Percentiles rank a stretch among this genome's conserved stretches.
These are phyloP conservation scores for Galendromus occidentalis DNA, from an alignment of 1,140 invertebrate species.

Conservation along the genomic window DNA sequence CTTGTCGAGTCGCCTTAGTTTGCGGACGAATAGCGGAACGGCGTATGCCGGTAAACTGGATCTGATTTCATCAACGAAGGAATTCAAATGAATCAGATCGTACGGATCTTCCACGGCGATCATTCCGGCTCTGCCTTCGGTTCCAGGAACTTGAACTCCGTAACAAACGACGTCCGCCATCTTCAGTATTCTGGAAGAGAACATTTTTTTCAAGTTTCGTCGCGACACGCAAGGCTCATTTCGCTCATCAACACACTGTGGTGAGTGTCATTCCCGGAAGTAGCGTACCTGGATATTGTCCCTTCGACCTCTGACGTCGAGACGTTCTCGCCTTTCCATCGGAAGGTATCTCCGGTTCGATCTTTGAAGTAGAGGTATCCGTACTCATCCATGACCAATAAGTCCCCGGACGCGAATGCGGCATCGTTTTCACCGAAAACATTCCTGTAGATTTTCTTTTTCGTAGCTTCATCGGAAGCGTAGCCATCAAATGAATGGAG, in stretches of 20 bases:
- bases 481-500: conserved; percentile 34
- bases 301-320: conserved; percentile 93
- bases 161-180: conserved; percentile 2
- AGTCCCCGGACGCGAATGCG: conserved; percentile 31
- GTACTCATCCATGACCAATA: conserved; percentile 34
- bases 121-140: conserved; percentile 88
- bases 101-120: conserved; percentile 73
- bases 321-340: conserved; percentile 72
- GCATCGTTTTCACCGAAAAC: conserved; percentile 34
- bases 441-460: conserved; percentile 32
- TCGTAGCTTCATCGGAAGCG: conserved; percentile 30
- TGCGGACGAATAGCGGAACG: conserved; percentile 62
- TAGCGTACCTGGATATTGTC: conserved; percentile 46
- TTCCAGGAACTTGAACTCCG: conserved; percentile 32
- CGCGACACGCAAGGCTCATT: no score
- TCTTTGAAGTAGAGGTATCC: conserved; percentile 40
- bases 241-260: no score
- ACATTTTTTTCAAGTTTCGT: no score
- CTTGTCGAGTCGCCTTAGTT: conserved; percentile 57
- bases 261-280: no score
- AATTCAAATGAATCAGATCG: conserved; percentile 42
- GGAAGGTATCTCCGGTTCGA: conserved; percentile 38
- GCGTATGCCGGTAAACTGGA: conserved; percentile 60
- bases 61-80: conserved; percentile 24
- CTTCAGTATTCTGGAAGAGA: background rate